Conservation (phyloP, 37 sponge, comb jelly and placozoan genomes). For the Amphimedon queenslandica region DNA sequence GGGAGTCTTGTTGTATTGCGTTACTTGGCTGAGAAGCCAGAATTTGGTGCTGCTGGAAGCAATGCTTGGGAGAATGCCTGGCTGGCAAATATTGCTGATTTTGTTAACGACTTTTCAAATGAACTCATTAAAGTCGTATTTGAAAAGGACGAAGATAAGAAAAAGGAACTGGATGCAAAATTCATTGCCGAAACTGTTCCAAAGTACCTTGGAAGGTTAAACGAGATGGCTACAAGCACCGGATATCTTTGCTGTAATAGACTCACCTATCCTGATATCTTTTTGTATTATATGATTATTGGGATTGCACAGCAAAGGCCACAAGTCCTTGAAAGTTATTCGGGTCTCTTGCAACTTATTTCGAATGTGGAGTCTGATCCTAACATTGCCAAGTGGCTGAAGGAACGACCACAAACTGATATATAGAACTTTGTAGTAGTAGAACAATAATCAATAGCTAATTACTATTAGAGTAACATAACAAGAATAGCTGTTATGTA, state of each 20-base stretch:
- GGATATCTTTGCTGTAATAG: background rate
- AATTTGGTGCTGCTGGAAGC: slow-evolving; percentile 26
- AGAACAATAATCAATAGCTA: too few relatives aligned
- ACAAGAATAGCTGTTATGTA: too few relatives aligned
- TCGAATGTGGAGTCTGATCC: too few relatives aligned
- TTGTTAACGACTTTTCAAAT: slow-evolving; percentile 2
- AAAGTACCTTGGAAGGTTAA: background rate
- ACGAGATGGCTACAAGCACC: background rate
- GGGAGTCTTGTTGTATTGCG: background rate
- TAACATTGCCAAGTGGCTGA: too few relatives aligned
- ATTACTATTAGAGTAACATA: too few relatives aligned
- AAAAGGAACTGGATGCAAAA: background rate
- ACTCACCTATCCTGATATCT: background rate
- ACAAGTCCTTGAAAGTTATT: too few relatives aligned
- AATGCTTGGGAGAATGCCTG: slow-evolving; percentile 32
- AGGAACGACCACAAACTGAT: too few relatives aligned
- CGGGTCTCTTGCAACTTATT: too few relatives aligned
- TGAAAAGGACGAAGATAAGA: slow-evolving; percentile 17
- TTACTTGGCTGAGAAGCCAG: slow-evolving; percentile 17
- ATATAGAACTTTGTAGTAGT: too few relatives aligned
- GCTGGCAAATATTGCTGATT: slow-evolving; percentile 23
- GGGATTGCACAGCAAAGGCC: too few relatives aligned
- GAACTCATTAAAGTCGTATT: background rate
- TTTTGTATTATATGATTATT: too few relatives aligned
- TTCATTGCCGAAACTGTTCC: too few relatives aligned